A percentile compares a stretch with the other conserved stretches of the same genome.
These are phyloP conservation scores for Euplagia quadripunctaria DNA, from an alignment of 2,888 invertebrate genomes.

Conservation along the genomic window DNA sequence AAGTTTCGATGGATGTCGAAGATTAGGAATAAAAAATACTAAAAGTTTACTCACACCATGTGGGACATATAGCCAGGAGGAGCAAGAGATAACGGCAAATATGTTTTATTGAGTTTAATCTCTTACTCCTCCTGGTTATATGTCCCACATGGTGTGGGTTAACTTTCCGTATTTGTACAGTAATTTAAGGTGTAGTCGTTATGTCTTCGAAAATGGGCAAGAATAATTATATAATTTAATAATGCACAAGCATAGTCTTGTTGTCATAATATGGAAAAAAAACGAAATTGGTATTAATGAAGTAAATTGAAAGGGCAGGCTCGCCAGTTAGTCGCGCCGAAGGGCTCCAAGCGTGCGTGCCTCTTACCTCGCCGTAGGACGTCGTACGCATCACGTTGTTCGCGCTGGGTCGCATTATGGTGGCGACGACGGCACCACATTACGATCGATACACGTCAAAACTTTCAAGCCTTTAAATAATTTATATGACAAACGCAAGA, in stretches of 20 bases:
- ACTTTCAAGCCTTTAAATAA: conserved; percentile 44
- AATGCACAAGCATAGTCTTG: neutral
- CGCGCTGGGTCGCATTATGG: conserved; percentile 63
- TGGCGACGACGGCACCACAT: conserved; percentile 67
- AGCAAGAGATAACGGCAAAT: too few relatives aligned
- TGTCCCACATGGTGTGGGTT: neutral
- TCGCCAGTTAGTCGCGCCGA: conserved; percentile 66
- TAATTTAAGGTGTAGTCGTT: neutral
- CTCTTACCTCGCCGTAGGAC: conserved; percentile 71
- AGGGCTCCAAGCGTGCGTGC: conserved; percentile 66
- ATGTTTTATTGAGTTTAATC: too few relatives aligned
- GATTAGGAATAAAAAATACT: too few relatives aligned
- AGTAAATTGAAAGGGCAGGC: conserved; percentile 53
- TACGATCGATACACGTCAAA: conserved; percentile 71
- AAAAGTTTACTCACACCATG: neutral
- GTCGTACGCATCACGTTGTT: conserved; percentile 67
- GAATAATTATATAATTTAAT: conserved; percentile 3
- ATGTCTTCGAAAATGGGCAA: neutral
- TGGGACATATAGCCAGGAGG: too few relatives aligned
- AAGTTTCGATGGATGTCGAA: neutral
- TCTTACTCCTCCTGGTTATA: too few relatives aligned
- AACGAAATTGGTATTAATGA: conserved; percentile 53
- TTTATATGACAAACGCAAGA: conserved; percentile 29
- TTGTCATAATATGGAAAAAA: conserved; percentile 32
- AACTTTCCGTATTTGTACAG: neutral